Conservation (phyloP, 2,888 invertebrate species). For the Lathronympha strigana region DNA sequence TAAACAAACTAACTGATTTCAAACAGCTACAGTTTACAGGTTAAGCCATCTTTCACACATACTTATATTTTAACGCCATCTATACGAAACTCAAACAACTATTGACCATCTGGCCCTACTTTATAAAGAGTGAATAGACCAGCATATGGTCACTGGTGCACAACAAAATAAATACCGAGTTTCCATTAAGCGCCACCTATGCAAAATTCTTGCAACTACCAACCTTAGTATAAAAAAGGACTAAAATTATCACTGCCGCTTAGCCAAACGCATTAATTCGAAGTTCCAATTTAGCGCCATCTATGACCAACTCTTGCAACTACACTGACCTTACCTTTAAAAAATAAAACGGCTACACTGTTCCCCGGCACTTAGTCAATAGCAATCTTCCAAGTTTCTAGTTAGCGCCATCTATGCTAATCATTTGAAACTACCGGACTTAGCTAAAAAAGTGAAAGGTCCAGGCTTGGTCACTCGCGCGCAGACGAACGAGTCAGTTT, state of each 20-base stretch:
- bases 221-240: background rate
- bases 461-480: slow-evolving; percentile 41
- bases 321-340: background rate
- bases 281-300: no score
- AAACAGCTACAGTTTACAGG: background rate
- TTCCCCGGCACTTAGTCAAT: background rate
- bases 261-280: no score
- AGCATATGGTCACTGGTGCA: background rate
- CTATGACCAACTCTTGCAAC: no score
- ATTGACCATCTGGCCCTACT: background rate
- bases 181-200: slow-evolving; percentile 25
- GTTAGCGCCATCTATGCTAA: background rate
- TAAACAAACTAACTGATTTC: no score
- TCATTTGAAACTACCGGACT: slow-evolving; percentile 29
- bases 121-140: background rate
- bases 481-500: slow-evolving; percentile 41
- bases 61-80: slow-evolving; percentile 4
- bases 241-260: no score
- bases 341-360: background rate
- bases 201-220: slow-evolving; percentile 2
- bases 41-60: background rate
- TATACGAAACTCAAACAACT: background rate
- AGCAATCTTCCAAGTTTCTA: background rate
- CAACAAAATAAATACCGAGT: background rate
- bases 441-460: slow-evolving; percentile 47